These are phyloP conservation scores for Empis stercorea DNA, from an alignment of 2,888 invertebrate genomes.

Conservation along the genomic window DNA sequence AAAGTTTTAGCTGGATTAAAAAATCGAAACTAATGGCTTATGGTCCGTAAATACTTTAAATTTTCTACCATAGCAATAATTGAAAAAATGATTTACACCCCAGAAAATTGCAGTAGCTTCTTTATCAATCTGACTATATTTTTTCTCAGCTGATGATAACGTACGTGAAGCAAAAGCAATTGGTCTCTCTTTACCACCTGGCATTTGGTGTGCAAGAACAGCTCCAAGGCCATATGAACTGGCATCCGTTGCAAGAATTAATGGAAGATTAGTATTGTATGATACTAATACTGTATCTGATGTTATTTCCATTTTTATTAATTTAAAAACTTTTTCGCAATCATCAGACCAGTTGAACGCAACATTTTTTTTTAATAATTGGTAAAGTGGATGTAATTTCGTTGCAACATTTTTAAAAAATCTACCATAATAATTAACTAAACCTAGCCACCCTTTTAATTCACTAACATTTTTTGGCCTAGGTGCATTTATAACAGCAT, in stretches of 20 bases:
- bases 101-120: too few species aligned
- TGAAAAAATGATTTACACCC: too few species aligned
- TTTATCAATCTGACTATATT: slow-evolving; percentile 11
- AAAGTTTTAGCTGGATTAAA: too few species aligned
- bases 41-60: too few species aligned
- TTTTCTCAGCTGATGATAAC: slow-evolving; percentile 5
- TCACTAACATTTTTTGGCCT: slow-evolving; percentile 6
- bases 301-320: too few species aligned
- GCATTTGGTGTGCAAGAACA: slow-evolving; percentile 5
- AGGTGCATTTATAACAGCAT: slow-evolving; percentile 5
- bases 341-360: too few species aligned
- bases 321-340: too few species aligned
- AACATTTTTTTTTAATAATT: too few species aligned
- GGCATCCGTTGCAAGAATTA: slow-evolving; percentile 17
- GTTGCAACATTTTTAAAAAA: slow-evolving; percentile 3
- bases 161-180: slow-evolving; percentile 9
- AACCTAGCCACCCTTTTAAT: slow-evolving; percentile 8
- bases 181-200: slow-evolving; percentile 3
- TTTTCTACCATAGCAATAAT: too few species aligned
- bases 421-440: slow-evolving; percentile 11
- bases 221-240: slow-evolving; percentile 9
- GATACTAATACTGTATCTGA: too few species aligned
- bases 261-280: slow-evolving; percentile 6
- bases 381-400: slow-evolving; percentile 8
- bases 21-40: too few species aligned